Conservation (phyloP, 2,797 vertebrate species). For the Ficedula albicollis region DNA sequence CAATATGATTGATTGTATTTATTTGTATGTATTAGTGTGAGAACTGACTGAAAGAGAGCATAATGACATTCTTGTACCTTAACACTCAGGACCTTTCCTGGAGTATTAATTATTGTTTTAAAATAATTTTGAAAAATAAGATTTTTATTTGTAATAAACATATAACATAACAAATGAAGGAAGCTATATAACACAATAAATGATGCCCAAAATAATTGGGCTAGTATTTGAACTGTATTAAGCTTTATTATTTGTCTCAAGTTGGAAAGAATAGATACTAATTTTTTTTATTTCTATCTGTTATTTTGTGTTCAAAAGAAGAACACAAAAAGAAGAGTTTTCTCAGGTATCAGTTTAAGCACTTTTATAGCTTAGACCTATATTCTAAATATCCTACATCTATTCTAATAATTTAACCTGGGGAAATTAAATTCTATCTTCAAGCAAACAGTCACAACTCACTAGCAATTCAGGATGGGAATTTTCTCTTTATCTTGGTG, state of each 20-base stretch:
- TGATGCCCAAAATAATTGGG: neutral
- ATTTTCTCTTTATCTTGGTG: neutral
- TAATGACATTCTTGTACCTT: neutral
- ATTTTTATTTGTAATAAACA: neutral
- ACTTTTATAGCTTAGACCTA: neutral
- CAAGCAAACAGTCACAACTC: neutral
- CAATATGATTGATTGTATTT: neutral
- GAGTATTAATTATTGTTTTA: neutral
- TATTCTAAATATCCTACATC: neutral
- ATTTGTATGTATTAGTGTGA: neutral
- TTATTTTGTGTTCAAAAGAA: neutral
- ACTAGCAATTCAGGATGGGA: rapidly evolving
- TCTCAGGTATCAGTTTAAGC: neutral
- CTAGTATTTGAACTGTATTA: neutral
- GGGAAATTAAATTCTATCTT: neutral
- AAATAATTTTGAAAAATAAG: rapidly evolving
- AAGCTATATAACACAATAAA: neutral
- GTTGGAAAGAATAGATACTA: neutral
- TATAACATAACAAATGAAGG: rapidly evolving
- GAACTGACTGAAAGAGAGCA: neutral
- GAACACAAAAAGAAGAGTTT: neutral
- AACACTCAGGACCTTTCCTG: neutral
- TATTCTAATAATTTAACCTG: neutral
- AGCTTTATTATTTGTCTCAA: neutral
- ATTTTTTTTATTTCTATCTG: neutral